Conservation (phyloP, 2,888 invertebrate species). For the Crioceris asparagi region DNA sequence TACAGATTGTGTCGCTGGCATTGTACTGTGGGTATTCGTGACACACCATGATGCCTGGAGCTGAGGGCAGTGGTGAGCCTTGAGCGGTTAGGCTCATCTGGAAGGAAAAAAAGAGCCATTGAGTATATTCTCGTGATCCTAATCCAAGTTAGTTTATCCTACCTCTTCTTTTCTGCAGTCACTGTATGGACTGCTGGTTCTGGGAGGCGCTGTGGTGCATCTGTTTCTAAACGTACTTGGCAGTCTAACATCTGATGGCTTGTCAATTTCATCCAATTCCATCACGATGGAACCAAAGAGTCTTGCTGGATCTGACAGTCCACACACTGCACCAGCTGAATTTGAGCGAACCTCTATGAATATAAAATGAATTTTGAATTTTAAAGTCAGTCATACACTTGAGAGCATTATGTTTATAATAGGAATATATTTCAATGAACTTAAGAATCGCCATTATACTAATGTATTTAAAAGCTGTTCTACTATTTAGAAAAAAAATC, state of each 20-base stretch:
- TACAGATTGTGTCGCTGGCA: neutral
- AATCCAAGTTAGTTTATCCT: too few species aligned
- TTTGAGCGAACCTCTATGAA: constrained; percentile 55
- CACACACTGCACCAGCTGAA: constrained; percentile 49
- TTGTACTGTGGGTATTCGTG: neutral
- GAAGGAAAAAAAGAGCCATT: constrained; percentile 1
- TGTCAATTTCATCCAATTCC: constrained; percentile 29
- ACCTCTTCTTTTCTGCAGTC: too few species aligned
- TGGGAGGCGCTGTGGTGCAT: constrained; percentile 19
- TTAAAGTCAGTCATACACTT: too few species aligned
- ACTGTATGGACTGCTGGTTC: too few species aligned
- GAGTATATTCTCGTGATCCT: too few species aligned
- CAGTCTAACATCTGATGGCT: constrained; percentile 34
- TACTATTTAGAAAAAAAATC: too few species aligned
- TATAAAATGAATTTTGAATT: neutral
- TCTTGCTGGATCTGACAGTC: constrained; percentile 41
- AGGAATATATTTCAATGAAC: too few species aligned
- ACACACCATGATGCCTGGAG: constrained; percentile 12
- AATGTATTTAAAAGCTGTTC: too few species aligned
- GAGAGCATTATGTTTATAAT: too few species aligned
- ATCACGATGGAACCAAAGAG: constrained; percentile 47
- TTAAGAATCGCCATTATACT: too few species aligned
- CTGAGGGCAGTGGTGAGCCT: constrained; percentile 6
- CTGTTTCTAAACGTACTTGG: constrained; percentile 14
- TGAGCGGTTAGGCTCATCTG: constrained; percentile 15